Percentiles rank a stretch among this genome's conserved stretches.
Evolutionary conservation across 2,888 invertebrate species (phyloP).

Genomic region (Eugnorisma glareosa): DNA sequence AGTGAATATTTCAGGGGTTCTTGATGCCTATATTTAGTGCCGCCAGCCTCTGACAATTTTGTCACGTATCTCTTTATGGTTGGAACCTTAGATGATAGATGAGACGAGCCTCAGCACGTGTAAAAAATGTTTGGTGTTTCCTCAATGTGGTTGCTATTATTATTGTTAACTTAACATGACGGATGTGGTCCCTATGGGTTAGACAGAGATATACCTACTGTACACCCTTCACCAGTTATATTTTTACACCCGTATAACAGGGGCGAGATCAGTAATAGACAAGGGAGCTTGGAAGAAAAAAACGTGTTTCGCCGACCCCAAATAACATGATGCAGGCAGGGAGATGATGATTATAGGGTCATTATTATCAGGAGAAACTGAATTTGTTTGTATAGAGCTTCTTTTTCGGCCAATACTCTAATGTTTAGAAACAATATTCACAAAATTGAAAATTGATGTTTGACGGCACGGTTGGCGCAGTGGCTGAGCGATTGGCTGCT

Average conservation of each 20-base stretch:
- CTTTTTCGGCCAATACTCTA: not conserved
- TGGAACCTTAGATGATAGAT: constrained; percentile 6
- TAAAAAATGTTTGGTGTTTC: not conserved
- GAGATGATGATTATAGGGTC: too few relatives aligned
- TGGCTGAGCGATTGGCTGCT: too few relatives aligned
- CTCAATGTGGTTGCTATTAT: not conserved
- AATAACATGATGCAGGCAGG: too few relatives aligned
- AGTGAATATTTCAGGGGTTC: constrained; percentile 57
- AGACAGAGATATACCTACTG: not conserved
- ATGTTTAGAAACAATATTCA: not conserved
- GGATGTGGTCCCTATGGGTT: not conserved
- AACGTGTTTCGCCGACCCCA: too few relatives aligned
- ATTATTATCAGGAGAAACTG: not conserved
- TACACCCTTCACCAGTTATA: not conserved
- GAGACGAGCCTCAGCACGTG: not conserved
- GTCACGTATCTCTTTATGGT: constrained; percentile 31
- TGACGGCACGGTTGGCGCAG: too few relatives aligned
- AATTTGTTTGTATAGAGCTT: not conserved
- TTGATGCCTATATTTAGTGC: constrained; percentile 51
- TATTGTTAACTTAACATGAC: not conserved
- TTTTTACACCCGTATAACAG: not conserved
- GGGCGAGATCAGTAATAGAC: too few relatives aligned
- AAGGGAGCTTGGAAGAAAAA: too few relatives aligned
- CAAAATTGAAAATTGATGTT: too few relatives aligned
- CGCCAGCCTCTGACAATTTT: constrained; percentile 24